A percentile compares a stretch with the other conserved stretches of the same genome.
Conservation (phyloP, 2,888 invertebrate genomes). For the Stomorhina lunata region DNA sequence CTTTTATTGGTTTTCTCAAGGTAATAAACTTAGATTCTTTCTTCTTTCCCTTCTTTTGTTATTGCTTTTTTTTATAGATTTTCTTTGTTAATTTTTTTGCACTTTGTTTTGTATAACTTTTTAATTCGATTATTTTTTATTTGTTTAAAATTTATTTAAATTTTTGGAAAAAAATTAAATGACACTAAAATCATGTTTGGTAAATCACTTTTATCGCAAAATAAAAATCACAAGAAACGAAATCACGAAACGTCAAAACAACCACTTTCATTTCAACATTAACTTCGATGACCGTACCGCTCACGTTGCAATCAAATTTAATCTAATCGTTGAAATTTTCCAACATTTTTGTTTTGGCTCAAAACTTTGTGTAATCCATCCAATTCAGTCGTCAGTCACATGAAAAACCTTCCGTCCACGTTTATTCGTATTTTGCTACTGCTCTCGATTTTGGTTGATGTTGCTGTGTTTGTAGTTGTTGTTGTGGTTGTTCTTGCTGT, state of each 20-base stretch:
- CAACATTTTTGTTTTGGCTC: slow-evolving; percentile 78
- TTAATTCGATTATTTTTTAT: slow-evolving; percentile 25
- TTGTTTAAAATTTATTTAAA: slow-evolving; percentile 2
- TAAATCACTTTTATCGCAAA: slow-evolving; percentile 23
- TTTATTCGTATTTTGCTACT: slow-evolving; percentile 42
- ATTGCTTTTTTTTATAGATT: neutral
- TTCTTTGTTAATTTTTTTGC: neutral
- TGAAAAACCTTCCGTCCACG: slow-evolving; percentile 62
- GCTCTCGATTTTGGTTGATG: slow-evolving; percentile 21
- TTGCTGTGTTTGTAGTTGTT: slow-evolving; percentile 30
- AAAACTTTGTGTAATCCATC: slow-evolving; percentile 68
- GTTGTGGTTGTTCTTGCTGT: slow-evolving; percentile 27
- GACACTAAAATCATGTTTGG: slow-evolving; percentile 23
- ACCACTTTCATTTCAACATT: slow-evolving; percentile 40
- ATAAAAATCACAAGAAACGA: slow-evolving; percentile 14
- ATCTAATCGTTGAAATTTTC: slow-evolving; percentile 78
- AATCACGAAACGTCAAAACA: slow-evolving; percentile 50
- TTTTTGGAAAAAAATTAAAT: neutral
- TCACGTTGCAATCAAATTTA: slow-evolving; percentile 71
- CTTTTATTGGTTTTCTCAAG: slow-evolving; percentile 48
- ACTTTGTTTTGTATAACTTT: slow-evolving; percentile 28
- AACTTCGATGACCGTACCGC: slow-evolving; percentile 67
- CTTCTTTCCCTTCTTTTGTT: slow-evolving; percentile 4
- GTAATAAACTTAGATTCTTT: slow-evolving; percentile 43
- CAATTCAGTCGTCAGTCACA: slow-evolving; percentile 49